These are phyloP conservation scores for Drosophila sturtevanti DNA, from an alignment of 1,140 invertebrate genomes.

Conservation along the genomic window DNA sequence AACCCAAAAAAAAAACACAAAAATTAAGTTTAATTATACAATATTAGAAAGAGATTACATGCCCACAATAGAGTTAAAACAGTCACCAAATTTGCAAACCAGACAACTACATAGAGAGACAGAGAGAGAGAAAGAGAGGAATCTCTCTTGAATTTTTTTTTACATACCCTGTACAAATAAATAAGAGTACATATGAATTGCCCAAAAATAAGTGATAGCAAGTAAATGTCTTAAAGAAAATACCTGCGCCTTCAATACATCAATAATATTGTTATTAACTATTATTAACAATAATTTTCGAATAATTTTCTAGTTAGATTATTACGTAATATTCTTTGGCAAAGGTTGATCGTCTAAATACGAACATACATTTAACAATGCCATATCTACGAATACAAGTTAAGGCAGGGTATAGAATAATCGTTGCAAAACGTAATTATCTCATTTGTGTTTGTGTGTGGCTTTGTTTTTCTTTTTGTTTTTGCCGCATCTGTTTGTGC, in stretches of 20 bases:
- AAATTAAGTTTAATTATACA: neutral
- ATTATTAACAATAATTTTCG: too few species aligned
- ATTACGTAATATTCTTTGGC: too few species aligned
- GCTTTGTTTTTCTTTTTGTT: slow-evolving; percentile 21
- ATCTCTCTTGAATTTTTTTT: neutral
- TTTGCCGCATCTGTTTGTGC: slow-evolving; percentile 16
- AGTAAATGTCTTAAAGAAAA: too few species aligned
- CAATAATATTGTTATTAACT: too few species aligned
- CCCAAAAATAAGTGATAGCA: too few species aligned
- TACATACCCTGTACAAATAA: neutral
- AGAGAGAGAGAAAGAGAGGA: neutral
- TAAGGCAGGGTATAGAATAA: neutral
- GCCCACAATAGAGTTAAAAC: neutral
- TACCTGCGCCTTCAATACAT: too few species aligned
- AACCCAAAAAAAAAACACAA: neutral
- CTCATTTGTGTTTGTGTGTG: neutral
- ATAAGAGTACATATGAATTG: neutral
- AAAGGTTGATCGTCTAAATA: too few species aligned
- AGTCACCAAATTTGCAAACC: neutral
- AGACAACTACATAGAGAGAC: neutral
- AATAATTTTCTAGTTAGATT: too few species aligned
- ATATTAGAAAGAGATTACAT: neutral
- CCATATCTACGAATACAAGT: neutral
- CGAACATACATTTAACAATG: too few species aligned
- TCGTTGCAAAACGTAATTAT: neutral